These are phyloP conservation scores for Odontophorus gujanensis DNA, from an alignment of 2,113 vertebrate species.

Conservation along the genomic window DNA sequence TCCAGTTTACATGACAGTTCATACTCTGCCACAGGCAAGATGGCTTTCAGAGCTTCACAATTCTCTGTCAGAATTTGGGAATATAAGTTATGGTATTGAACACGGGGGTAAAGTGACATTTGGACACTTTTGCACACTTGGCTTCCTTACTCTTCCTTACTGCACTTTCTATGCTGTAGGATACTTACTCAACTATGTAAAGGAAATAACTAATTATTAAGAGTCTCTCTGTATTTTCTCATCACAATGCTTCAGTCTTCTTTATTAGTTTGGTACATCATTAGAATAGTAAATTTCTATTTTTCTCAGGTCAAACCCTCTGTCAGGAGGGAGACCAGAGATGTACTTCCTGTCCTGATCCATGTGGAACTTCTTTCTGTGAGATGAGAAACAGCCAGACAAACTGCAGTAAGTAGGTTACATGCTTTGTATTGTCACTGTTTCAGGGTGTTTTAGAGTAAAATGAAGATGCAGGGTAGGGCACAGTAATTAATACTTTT, in stretches of 20 bases:
- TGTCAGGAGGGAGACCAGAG: conserved; percentile 84
- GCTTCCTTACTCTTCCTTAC: not conserved
- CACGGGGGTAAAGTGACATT: not conserved
- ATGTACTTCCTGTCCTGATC: conserved; percentile 83
- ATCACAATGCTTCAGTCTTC: not conserved
- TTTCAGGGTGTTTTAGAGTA: not conserved
- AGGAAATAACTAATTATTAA: not conserved
- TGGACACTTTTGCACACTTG: not conserved
- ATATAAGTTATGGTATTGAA: not conserved
- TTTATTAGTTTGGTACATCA: not conserved
- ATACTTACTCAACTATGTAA: not conserved
- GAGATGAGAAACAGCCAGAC: conserved; percentile 71
- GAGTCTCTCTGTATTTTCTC: not conserved
- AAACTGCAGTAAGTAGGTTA: conserved; percentile 88
- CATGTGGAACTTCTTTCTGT: conserved; percentile 79
- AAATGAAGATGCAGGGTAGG: not conserved
- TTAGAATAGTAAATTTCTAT: not conserved
- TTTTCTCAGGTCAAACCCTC: conserved; percentile 77
- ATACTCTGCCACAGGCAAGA: not conserved
- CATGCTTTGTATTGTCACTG: not conserved
- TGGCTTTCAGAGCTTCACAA: not conserved
- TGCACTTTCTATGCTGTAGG: not conserved
- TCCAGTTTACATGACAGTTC: not conserved
- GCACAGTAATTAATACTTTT: not conserved
- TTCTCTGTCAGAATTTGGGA: not conserved